Conservation (phyloP, 2,797 vertebrate species). For the Cyclopterus lumpus region DNA sequence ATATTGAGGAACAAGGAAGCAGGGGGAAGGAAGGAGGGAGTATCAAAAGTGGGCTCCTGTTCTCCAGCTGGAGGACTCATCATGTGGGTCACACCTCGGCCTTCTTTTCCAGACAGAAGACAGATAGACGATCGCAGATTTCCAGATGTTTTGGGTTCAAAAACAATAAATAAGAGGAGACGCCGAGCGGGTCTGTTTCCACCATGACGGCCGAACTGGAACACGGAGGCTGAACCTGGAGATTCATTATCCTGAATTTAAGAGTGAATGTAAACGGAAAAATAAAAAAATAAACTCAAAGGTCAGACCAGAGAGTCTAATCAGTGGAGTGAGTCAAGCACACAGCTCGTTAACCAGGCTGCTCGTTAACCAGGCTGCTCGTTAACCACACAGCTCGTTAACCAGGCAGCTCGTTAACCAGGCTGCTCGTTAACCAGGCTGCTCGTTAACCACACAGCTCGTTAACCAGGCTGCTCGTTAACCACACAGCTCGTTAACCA, state of each 20-base stretch:
- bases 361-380: neutral
- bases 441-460: too few species aligned
- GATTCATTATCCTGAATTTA: neutral
- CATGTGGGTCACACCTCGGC: conserved; percentile 53
- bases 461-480: too few species aligned
- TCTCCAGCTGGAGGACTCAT: conserved; percentile 70
- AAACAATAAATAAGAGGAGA: conserved; percentile 58
- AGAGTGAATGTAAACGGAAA: neutral
- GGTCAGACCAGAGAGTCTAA: neutral
- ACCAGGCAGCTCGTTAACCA: too few species aligned
- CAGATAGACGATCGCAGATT: too few species aligned
- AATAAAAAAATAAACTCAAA: too few species aligned
- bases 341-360: neutral
- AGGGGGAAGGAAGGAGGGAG: conserved; percentile 11
- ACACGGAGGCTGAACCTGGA: too few species aligned
- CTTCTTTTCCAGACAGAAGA: too few species aligned
- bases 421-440: too few species aligned
- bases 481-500: too few species aligned
- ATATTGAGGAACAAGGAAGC: neutral
- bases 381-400: too few species aligned
- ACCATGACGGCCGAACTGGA: conserved; percentile 13
- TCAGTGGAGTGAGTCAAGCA: neutral
- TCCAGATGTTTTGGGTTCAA: conserved; percentile 47
- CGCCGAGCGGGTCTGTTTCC: too few species aligned
- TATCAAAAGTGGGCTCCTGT: conserved; percentile 37